Evolutionary conservation across 1,140 invertebrate genomes (phyloP).

Genomic region (Anthonomus grandis): DNA sequence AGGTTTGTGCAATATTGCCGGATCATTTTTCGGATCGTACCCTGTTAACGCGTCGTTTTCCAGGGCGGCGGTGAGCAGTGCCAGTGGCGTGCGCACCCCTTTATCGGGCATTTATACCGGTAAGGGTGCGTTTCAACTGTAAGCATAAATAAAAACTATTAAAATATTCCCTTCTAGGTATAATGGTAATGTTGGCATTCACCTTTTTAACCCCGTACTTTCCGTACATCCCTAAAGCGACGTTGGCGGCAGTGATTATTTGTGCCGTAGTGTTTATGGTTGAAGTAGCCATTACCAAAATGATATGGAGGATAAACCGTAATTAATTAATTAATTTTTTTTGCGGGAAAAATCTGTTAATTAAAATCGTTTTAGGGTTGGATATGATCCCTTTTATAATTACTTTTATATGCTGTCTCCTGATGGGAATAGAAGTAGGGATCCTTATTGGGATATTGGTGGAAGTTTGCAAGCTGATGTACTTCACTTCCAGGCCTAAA

Average conservation of each 20-base stretch:
- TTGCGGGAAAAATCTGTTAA: background rate
- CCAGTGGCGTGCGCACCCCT: constrained; percentile 72
- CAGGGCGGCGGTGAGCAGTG: constrained; percentile 70
- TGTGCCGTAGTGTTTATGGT: constrained; percentile 69
- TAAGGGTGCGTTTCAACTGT: constrained; percentile 23
- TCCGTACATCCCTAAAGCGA: constrained; percentile 65
- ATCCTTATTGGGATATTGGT: constrained; percentile 77
- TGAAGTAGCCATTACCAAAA: constrained; percentile 57
- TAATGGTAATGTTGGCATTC: constrained; percentile 52
- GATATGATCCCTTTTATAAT: constrained; percentile 71
- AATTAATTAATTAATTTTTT: constrained; percentile 35
- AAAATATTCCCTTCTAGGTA: constrained; percentile 48
- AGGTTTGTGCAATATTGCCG: constrained; percentile 66
- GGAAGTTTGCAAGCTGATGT: constrained; percentile 74
- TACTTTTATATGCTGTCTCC: constrained; percentile 71
- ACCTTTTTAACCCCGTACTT: constrained; percentile 68
- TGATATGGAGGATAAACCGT: constrained; percentile 66
- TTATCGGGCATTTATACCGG: constrained; percentile 66
- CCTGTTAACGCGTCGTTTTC: constrained; percentile 72
- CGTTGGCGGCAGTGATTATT: constrained; percentile 65
- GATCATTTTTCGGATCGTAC: constrained; percentile 69
- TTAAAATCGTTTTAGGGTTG: constrained; percentile 56
- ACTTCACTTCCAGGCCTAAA: constrained; percentile 72
- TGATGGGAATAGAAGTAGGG: constrained; percentile 76
- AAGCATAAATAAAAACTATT: constrained; percentile 2